phyloP scores from a whole-genome alignment of 1,140 invertebrate species.

The Caenorhabditis elegans region WBcel235 BX284603.4:6351501-6352000 shows the following conservation, averaged over 20 bases:
- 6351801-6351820: no score
- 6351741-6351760: not conserved
- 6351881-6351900: no score
- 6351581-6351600: slow-evolving; percentile 7
- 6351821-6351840: no score
- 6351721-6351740: not conserved
- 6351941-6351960: no score
- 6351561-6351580: not conserved
- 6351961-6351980: no score
- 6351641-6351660: slow-evolving; percentile 20
- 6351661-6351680: slow-evolving; percentile 32
- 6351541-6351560: not conserved
- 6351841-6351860: no score
- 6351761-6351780: not conserved
- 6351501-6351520: not conserved
- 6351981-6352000: no score
- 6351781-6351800: not conserved
- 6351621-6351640: not conserved
- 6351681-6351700: slow-evolving; percentile 19
- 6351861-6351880: no score
- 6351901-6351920: no score
- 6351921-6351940: no score
- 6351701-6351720: not conserved
- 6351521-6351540: not conserved
- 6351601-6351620: not conserved